phyloP scores from a whole-genome alignment of 2,113 vertebrate species.

The Calcarius ornatus region DNA sequence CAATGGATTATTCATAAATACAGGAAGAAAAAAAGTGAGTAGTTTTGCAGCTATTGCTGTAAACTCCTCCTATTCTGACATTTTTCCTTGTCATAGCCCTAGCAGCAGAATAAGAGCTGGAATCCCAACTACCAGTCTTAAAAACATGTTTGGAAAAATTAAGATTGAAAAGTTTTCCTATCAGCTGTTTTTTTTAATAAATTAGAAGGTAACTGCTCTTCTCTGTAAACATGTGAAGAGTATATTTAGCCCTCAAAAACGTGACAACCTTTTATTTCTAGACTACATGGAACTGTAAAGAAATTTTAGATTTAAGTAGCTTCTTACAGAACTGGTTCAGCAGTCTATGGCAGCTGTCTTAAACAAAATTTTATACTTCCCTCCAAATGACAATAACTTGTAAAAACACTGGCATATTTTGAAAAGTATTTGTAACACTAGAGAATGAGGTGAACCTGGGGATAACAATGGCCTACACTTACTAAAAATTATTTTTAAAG shows the following conservation, averaged over 20 bases:
- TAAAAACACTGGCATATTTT: neutral
- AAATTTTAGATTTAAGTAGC: neutral
- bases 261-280: neutral
- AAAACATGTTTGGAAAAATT: neutral
- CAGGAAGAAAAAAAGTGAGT: neutral
- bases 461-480: neutral
- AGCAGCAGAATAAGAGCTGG: neutral
- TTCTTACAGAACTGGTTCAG: neutral
- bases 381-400: neutral
- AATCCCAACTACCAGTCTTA: neutral
- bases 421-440: neutral
- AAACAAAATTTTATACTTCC: neutral
- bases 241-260: neutral
- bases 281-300: neutral
- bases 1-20: constrained; percentile 22
- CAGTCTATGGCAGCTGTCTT: neutral
- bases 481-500: neutral
- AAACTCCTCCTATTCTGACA: neutral
- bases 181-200: neutral
- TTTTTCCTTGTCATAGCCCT: neutral
- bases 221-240: neutral
- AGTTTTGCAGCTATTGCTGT: neutral
- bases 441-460: neutral
- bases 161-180: neutral
- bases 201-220: neutral